A percentile compares a stretch with the other conserved stretches of the same genome.
Evolutionary conservation across 2,113 vertebrate genomes (phyloP).

Genomic region (Gopherus evgoodei): DNA sequence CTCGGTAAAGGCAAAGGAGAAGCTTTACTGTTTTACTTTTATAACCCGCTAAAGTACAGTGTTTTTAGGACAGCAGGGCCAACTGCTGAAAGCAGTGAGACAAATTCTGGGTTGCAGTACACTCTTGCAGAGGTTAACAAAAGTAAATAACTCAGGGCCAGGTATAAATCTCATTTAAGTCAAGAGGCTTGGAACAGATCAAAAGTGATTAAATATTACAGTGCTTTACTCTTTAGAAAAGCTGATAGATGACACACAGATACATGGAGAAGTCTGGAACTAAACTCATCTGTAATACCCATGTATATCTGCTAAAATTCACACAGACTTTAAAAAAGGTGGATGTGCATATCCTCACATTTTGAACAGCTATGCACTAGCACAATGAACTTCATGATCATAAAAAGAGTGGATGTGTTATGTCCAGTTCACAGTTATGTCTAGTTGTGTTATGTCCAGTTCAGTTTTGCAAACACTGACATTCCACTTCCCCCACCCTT

Average conservation of each 20-base stretch:
- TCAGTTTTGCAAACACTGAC: background rate
- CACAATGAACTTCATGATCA: background rate
- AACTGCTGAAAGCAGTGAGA: background rate
- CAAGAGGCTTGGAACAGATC: background rate
- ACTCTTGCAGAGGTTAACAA: background rate
- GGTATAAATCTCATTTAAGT: background rate
- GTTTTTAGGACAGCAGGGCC: background rate
- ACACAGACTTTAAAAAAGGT: background rate
- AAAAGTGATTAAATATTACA: background rate
- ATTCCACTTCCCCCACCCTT: background rate
- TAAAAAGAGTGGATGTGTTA: background rate
- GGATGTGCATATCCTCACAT: background rate
- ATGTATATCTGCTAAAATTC: background rate
- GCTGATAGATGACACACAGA: background rate
- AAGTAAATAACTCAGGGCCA: background rate
- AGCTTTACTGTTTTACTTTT: background rate
- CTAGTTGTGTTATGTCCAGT: background rate
- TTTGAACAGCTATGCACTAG: background rate
- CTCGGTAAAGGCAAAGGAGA: background rate
- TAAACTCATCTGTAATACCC: background rate
- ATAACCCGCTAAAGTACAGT: accelerated
- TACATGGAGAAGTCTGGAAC: background rate
- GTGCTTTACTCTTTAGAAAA: background rate
- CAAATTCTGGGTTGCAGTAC: background rate
- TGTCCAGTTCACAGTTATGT: background rate